Percentiles rank a stretch among this genome's conserved stretches.
phyloP scores from a whole-genome alignment of 1,140 invertebrate species.

The Magallana ariakensis region DNA sequence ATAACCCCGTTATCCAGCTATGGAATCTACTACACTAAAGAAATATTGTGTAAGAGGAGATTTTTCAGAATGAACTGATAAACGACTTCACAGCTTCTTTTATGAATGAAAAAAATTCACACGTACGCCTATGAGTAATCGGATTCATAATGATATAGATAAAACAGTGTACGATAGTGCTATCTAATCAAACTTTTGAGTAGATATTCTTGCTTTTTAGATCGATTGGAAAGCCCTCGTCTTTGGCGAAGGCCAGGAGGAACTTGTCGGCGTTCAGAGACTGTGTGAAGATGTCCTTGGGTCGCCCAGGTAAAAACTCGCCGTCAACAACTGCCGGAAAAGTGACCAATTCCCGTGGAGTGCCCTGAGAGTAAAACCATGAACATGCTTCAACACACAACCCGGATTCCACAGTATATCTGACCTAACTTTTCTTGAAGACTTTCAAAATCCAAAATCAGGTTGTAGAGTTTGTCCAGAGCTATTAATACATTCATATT shows the following conservation, averaged over 20 bases:
- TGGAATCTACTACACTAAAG: neutral
- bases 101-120: no score
- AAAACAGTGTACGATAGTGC: no score
- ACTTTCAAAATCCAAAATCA: no score
- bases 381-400: neutral
- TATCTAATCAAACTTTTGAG: no score
- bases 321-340: constrained; percentile 65
- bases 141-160: no score
- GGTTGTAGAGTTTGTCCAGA: no score
- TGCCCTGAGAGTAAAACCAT: constrained; percentile 43
- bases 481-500: no score
- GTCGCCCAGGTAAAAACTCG: constrained; percentile 51
- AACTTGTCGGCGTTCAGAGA: constrained; percentile 60
- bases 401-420: no score
- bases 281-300: constrained; percentile 45
- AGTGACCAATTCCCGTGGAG: constrained; percentile 54
- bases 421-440: no score
- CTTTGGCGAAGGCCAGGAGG: constrained; percentile 63
- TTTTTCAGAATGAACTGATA: constrained; percentile 5
- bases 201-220: neutral
- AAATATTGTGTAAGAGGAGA: neutral
- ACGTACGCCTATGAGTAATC: no score
- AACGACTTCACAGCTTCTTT: neutral
- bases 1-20: neutral
- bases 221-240: constrained; percentile 66